Percentiles rank a stretch among this genome's conserved stretches.
phyloP scores from a whole-genome alignment of 2,113 vertebrate genomes.

The Epinephelus fuscoguttatus region DNA sequence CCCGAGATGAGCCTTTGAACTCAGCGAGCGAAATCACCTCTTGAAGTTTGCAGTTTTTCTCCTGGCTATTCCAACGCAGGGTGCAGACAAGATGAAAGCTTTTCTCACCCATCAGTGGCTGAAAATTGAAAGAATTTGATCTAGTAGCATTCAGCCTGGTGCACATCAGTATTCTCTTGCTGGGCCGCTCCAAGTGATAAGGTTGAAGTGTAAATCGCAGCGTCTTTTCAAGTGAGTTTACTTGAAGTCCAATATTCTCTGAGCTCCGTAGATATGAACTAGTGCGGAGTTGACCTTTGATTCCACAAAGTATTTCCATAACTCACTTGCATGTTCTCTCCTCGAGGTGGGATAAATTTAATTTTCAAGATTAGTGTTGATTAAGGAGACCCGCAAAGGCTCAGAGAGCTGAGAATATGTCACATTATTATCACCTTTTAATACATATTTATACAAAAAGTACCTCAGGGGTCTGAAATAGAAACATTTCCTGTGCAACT shows the following conservation, averaged over 20 bases:
- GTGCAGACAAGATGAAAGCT: conserved; percentile 71
- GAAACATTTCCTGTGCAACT: background rate
- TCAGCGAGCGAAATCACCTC: conserved; percentile 58
- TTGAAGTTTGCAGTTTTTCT: conserved; percentile 67
- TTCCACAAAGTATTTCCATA: conserved; percentile 30
- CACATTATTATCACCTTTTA: conserved; percentile 76
- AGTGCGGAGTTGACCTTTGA: conserved; percentile 38
- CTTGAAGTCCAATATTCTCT: conserved; percentile 41
- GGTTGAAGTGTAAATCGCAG: conserved; percentile 63
- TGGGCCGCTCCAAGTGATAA: conserved; percentile 16
- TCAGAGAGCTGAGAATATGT: conserved; percentile 41
- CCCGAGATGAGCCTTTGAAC: conserved; percentile 69
- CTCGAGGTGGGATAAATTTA: conserved; percentile 8
- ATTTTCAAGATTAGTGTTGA: conserved; percentile 63
- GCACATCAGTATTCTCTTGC: conserved; percentile 50
- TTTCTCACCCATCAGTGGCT: conserved; percentile 51
- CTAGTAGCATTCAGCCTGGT: conserved; percentile 12
- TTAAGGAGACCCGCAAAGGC: conserved; percentile 52
- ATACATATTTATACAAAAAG: conserved; percentile 34
- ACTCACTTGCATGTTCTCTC: conserved; percentile 24
- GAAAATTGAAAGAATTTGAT: conserved; percentile 69
- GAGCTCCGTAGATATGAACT: conserved; percentile 32
- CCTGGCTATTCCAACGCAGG: conserved; percentile 49
- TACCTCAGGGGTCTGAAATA: conserved; percentile 7
- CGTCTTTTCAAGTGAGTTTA: conserved; percentile 47